A percentile compares a stretch with the other conserved stretches of the same genome.
Evolutionary conservation across 2,113 vertebrate genomes (phyloP).

Genomic region (Bothrops jararaca): DNA sequence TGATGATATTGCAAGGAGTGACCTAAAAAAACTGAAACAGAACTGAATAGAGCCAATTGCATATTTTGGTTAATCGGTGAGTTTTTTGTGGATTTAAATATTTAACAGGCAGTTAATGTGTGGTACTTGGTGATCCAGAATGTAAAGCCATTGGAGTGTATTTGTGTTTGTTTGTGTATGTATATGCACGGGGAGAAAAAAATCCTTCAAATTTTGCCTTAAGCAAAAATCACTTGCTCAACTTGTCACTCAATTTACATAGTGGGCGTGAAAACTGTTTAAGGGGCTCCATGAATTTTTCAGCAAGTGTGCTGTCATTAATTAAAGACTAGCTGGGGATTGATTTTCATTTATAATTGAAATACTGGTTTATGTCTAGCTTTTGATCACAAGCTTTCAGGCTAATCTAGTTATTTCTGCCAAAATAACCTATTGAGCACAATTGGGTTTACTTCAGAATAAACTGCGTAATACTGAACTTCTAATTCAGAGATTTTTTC

Average conservation of each 20-base stretch:
- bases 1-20: neutral
- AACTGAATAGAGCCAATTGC: neutral
- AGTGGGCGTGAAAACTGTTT: neutral
- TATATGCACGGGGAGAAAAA: neutral
- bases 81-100: neutral
- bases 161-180: neutral
- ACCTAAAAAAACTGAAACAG: neutral
- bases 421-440: neutral
- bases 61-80: neutral
- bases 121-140: neutral
- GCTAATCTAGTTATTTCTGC: neutral
- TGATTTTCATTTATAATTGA: neutral
- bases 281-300: neutral
- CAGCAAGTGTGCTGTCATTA: neutral
- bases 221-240: neutral
- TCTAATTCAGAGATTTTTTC: neutral
- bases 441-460: neutral
- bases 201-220: neutral
- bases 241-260: neutral
- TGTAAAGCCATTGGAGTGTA: neutral
- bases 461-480: neutral
- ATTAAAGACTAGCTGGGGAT: neutral
- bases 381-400: neutral
- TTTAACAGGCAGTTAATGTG: neutral
- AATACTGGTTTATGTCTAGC: neutral